These are phyloP conservation scores for Noctilio leporinus DNA, from an alignment of 2,113 vertebrate species.

Conservation along the genomic window DNA sequence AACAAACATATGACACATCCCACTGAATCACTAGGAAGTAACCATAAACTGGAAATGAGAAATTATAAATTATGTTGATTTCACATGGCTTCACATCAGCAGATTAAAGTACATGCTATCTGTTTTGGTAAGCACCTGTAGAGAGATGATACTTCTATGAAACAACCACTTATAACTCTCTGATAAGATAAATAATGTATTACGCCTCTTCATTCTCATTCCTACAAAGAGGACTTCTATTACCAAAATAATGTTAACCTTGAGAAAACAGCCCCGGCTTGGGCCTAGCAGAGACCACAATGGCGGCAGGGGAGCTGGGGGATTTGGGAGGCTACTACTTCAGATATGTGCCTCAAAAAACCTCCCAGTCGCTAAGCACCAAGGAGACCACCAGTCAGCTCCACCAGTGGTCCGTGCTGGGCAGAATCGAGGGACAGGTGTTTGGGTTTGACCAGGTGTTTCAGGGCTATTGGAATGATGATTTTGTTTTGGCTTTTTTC, in stretches of 20 bases:
- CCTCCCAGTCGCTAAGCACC: constrained; percentile 69
- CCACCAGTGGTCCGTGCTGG: constrained; percentile 84
- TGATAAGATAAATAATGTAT: neutral
- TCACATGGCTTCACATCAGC: neutral
- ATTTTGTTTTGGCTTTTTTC: constrained; percentile 83
- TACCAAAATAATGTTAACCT: neutral
- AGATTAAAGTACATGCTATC: neutral
- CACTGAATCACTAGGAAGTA: neutral
- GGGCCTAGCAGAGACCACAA: accelerated
- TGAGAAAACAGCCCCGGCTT: neutral
- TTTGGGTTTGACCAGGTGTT: constrained; percentile 83
- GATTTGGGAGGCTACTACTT: constrained; percentile 41
- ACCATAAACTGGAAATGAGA: neutral
- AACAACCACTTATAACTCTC: neutral
- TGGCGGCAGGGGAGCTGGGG: constrained; percentile 54
- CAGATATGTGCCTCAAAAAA: constrained; percentile 72
- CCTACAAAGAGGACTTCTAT: neutral
- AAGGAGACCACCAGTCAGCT: constrained; percentile 65
- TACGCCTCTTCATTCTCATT: neutral
- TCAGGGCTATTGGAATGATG: constrained; percentile 78
- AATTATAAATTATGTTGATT: neutral
- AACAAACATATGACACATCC: neutral
- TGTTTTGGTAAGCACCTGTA: neutral
- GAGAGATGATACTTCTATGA: neutral
- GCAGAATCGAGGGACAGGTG: constrained; percentile 75